Evolutionary conservation across 2,797 vertebrate species (phyloP), one percentile per base, ranked within the genome.

Genomic region (Sebastes hopkinsi): DNA sequence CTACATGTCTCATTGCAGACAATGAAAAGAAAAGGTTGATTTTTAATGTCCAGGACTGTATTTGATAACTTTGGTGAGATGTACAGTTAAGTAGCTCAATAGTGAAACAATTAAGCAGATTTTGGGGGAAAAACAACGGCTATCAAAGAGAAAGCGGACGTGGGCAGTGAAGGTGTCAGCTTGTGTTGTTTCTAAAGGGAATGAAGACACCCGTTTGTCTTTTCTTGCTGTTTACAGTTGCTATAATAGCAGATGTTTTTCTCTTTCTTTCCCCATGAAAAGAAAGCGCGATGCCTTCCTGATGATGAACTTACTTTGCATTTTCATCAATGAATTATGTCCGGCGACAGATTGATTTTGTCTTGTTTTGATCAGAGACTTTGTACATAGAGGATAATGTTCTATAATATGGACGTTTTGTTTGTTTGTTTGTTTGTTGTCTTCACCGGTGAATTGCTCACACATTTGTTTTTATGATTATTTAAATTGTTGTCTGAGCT

Each of bases 141-240:
- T 72, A 54, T 71, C 11, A 16, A 10, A 75, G 65, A 30, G 22
- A 25, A 67, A 36, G 9, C 23, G 22, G 1, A 16, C 4, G 71
- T 54, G 52, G 75, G 18, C 58, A 6, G 73, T 32, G 59, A 69
- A 68, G 80, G 71, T 72, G 81, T 67, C 69, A 8, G 77, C 79
- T 83, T 75, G 90, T 74, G 77, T 77, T 30, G 83, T 89, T 79
- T 93, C 66, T 91, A 91, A 95, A 95, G 94, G 94, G 94, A 96
- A 95, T 50, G 71, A 86, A 85, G 89, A 89, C 73, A 18, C 68
- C 23, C 10, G 8, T 64, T 78, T 70, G 81, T 92, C 36, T 90
- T 72, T 84, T 92, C 81, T 86, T 68, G 90, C 72, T 87, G 90
- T 92, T 89, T 92, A 91, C 93, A 87, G 88, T 81, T 79, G 77